These are phyloP conservation scores for Pandemis heparana DNA, from an alignment of 2,888 invertebrate species.

Conservation along the genomic window DNA sequence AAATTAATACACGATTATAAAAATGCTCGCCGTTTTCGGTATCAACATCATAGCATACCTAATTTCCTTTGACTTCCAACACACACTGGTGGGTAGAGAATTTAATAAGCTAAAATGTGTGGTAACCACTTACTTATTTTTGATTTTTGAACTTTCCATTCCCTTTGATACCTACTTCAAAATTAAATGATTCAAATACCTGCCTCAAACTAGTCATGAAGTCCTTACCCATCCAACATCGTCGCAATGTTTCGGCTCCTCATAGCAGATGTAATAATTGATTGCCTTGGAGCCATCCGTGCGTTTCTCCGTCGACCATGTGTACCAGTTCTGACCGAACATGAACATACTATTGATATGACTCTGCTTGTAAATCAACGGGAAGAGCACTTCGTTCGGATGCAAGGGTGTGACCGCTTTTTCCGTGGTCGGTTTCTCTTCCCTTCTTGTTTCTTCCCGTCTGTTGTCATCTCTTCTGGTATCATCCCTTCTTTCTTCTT, in stretches of 20 bases:
- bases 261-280: slow-evolving; percentile 77
- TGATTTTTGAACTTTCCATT: no score
- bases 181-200: no score
- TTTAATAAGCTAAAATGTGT: no score
- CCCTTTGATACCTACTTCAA: no score
- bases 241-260: slow-evolving; percentile 79
- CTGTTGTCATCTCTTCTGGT: slow-evolving; percentile 28
- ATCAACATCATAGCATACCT: no score
- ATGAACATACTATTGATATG: slow-evolving; percentile 81
- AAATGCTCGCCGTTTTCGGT: no score
- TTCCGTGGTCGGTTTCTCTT: slow-evolving; percentile 63
- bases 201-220: no score
- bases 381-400: slow-evolving; percentile 77
- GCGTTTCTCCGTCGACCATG: slow-evolving; percentile 76
- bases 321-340: slow-evolving; percentile 80
- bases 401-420: slow-evolving; percentile 62
- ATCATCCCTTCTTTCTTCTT: slow-evolving; percentile 63
- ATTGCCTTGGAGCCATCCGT: slow-evolving; percentile 72
- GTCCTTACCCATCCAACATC: slow-evolving; percentile 79
- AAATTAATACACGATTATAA: no score
- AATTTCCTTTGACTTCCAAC: no score
- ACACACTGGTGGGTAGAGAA: no score
- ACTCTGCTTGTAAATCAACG: slow-evolving; percentile 73
- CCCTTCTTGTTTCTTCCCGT: slow-evolving; percentile 55
- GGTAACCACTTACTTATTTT: no score